Conservation (phyloP, 2,113 vertebrate species). For the Pollimyrus isidori region DNA sequence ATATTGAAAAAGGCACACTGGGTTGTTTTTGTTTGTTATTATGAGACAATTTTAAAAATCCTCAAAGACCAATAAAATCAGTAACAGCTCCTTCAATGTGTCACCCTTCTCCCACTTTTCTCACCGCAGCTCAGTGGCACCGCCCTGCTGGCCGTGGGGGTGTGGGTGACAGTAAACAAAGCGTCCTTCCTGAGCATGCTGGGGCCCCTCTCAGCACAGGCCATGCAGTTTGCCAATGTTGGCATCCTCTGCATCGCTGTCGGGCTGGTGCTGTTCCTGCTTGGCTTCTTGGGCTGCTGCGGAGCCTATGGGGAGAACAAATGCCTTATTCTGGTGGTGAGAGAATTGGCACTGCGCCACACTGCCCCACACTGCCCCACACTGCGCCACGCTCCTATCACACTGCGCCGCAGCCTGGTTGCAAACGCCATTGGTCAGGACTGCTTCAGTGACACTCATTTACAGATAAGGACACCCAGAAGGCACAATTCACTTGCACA, state of each 20-base stretch:
- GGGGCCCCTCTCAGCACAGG: slow-evolving; percentile 43
- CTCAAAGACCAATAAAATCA: not conserved
- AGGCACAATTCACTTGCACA: not conserved
- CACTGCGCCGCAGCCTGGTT: no score
- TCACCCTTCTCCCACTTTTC: not conserved
- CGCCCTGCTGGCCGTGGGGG: slow-evolving; percentile 69
- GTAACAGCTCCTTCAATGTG: not conserved
- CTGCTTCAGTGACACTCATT: not conserved
- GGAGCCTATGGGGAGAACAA: slow-evolving; percentile 78
- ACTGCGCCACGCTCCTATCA: not conserved
- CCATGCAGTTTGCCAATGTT: slow-evolving; percentile 67
- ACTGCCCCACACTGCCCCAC: no score
- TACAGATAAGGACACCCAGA: not conserved
- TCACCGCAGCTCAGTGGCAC: slow-evolving; percentile 64
- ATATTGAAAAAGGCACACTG: not conserved
- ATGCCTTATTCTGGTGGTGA: slow-evolving; percentile 81
- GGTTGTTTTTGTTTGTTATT: not conserved
- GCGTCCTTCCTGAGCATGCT: slow-evolving; percentile 63
- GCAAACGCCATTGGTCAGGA: not conserved
- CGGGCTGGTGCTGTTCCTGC: slow-evolving; percentile 62
- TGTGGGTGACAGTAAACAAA: slow-evolving; percentile 74
- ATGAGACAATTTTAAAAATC: no score
- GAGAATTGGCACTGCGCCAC: not conserved
- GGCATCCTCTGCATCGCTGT: slow-evolving; percentile 72
- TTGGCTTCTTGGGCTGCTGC: slow-evolving; percentile 77